Percentiles rank a stretch among this genome's conserved stretches.
Evolutionary conservation across 2,113 vertebrate genomes (phyloP).

Genomic region (Nycticryphes semicollaris): DNA sequence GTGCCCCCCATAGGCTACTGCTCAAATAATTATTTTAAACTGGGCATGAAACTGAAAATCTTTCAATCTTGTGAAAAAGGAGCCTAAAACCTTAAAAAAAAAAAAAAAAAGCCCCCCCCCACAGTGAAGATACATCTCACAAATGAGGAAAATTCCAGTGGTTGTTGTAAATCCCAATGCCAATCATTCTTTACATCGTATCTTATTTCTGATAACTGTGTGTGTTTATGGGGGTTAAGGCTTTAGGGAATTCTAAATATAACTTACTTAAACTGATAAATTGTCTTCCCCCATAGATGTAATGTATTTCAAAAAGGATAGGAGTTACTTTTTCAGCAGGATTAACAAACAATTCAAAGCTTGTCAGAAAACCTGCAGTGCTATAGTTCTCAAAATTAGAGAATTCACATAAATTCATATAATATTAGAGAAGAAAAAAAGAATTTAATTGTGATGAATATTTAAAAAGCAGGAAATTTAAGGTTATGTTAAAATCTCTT

Average conservation of each 20-base stretch:
- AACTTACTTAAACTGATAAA: not conserved
- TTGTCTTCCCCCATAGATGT: not conserved
- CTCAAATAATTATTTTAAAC: conserved; percentile 8
- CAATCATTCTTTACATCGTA: not conserved
- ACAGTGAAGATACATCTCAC: not conserved
- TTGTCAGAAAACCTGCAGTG: not conserved
- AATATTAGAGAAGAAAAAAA: not conserved
- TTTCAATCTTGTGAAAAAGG: not conserved
- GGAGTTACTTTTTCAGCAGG: not conserved
- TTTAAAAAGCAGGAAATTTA: not conserved
- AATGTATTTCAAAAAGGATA: not conserved
- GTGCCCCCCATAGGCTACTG: conserved; percentile 80
- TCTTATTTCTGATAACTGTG: not conserved
- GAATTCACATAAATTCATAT: not conserved
- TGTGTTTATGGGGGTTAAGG: not conserved
- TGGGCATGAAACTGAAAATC: not conserved
- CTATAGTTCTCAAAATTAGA: not conserved
- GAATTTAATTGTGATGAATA: not conserved
- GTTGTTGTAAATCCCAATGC: not conserved
- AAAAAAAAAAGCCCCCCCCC: too few species aligned
- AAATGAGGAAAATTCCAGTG: not conserved
- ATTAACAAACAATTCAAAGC: not conserved
- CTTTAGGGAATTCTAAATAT: not conserved
- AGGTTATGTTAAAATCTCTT: not conserved
- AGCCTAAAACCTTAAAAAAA: not conserved